Evolutionary conservation across 2,888 invertebrate genomes (phyloP), one percentile per base, ranked within the genome.

Genomic region (Metellina segmentata): DNA sequence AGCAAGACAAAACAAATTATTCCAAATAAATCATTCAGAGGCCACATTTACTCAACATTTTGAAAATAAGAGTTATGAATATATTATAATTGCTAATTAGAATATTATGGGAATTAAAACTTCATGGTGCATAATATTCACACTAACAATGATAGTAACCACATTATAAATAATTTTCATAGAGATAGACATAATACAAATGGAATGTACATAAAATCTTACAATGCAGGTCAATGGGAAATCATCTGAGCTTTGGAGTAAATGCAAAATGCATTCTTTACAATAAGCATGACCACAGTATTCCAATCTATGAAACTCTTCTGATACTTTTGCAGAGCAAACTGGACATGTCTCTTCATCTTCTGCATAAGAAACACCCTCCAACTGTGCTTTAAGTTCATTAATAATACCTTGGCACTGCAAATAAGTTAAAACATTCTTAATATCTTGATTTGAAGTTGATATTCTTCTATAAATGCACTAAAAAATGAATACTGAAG

Each of bases 241-340:
- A 16, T 86, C 71, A n/a, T 77, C 81, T n/a, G 86, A 51, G 53
- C 77, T 89, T 69, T 82, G 75, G 52, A 86, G 82, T 71, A 85
- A 82, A 78, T 82, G 92, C 51, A 92, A 71, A 70, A 92, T 13
- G 48, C 92, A 92, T 53, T 87, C 85, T 83, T 51, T 85, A 70
- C 92, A 92, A 53, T 90, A 90, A 20, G 77, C 85, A 92, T 90
- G 90, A 13, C 90, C 92, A 92, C 92, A 92, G 61, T 69, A 90
- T 61, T 87, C 86, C 16, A 92, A 79, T 51, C 92, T 69, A 75
- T 92, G 81, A 52, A 48, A 79, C 2, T 74, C 11, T 20, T 90
- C 71, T 16, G 72, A 51, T 61, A 88, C 61, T 75, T 82, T 70
- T 52, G 74, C 85, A 77, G 16, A 81, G n/a, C 92, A 92, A 19